Percentiles rank a stretch among this genome's conserved stretches.
Evolutionary conservation across 2,797 vertebrate genomes (phyloP).

Genomic region (Esox masquinongy): DNA sequence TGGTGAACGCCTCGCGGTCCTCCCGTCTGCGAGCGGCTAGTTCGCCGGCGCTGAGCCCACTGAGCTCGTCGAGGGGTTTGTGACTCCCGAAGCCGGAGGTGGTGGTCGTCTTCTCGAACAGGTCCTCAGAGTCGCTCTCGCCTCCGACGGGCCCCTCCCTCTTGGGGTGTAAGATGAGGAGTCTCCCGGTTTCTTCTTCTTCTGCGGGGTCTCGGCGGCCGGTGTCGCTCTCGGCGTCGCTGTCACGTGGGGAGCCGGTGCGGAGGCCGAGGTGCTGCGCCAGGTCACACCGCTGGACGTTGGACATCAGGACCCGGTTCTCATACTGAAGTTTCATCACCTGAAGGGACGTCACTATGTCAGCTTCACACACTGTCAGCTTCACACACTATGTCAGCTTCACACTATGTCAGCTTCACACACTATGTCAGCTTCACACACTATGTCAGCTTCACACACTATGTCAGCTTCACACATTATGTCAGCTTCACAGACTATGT

Average conservation of each 20-base stretch:
- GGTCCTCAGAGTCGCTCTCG: constrained; percentile 94
- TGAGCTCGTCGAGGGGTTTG: constrained; percentile 80
- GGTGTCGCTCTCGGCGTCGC: constrained; percentile 84
- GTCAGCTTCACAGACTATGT: too few species aligned
- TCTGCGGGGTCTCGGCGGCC: constrained; percentile 85
- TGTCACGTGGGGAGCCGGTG: constrained; percentile 86
- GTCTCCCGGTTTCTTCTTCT: constrained; percentile 83
- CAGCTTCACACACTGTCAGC: background rate
- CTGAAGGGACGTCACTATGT: background rate
- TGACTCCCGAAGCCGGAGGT: constrained; percentile 87
- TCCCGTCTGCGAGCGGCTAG: constrained; percentile 79
- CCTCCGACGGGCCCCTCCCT: constrained; percentile 94
- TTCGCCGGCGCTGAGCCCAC: constrained; percentile 65
- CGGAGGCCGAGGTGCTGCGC: constrained; percentile 84
- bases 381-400: background rate
- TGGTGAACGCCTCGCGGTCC: constrained; percentile 80
- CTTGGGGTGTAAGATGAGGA: constrained; percentile 83
- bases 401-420: background rate
- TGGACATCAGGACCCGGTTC: constrained; percentile 93
- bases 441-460: background rate
- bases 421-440: background rate
- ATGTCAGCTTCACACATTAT: background rate
- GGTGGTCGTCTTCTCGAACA: constrained; percentile 83
- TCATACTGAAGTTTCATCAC: constrained; percentile 96
- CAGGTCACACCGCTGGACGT: constrained; percentile 89